Conservation (phyloP, 2,113 vertebrate species). For the Bufo bufo region DNA sequence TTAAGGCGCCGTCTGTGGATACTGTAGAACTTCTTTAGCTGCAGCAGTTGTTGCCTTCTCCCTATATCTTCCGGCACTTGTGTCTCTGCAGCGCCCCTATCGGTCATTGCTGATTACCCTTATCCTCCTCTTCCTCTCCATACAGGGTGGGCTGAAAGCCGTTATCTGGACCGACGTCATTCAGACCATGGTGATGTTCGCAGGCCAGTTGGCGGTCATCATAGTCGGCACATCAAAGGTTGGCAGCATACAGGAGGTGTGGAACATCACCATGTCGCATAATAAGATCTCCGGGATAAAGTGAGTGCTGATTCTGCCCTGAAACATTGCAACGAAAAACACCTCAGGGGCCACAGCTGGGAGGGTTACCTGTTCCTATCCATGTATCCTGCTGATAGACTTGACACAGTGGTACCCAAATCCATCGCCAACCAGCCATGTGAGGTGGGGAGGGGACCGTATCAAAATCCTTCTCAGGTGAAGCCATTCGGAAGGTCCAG, state of each 20-base stretch:
- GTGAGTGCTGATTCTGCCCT: constrained; percentile 73
- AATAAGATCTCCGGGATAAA: constrained; percentile 82
- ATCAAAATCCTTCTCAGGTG: too few relatives aligned
- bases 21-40: too few relatives aligned
- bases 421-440: too few relatives aligned
- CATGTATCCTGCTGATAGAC: background rate
- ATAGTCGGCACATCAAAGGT: constrained; percentile 83
- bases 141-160: constrained; percentile 86
- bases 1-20: too few relatives aligned
- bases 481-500: too few relatives aligned
- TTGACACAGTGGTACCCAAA: background rate
- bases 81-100: background rate
- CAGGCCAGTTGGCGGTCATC: constrained; percentile 85
- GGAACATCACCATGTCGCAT: constrained; percentile 78
- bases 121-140: background rate
- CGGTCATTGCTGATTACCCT: background rate
- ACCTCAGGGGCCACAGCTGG: too few relatives aligned
- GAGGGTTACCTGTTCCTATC: too few relatives aligned
- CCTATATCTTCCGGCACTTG: too few relatives aligned
- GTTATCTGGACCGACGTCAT: constrained; percentile 93
- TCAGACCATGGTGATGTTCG: constrained; percentile 89
- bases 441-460: too few relatives aligned
- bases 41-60: too few relatives aligned
- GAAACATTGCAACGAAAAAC: background rate
- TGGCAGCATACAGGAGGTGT: constrained; percentile 84